Evolutionary conservation across 2,888 invertebrate species (phyloP), one percentile per base, ranked within the genome.

Genomic region (Margaritifera margaritifera): DNA sequence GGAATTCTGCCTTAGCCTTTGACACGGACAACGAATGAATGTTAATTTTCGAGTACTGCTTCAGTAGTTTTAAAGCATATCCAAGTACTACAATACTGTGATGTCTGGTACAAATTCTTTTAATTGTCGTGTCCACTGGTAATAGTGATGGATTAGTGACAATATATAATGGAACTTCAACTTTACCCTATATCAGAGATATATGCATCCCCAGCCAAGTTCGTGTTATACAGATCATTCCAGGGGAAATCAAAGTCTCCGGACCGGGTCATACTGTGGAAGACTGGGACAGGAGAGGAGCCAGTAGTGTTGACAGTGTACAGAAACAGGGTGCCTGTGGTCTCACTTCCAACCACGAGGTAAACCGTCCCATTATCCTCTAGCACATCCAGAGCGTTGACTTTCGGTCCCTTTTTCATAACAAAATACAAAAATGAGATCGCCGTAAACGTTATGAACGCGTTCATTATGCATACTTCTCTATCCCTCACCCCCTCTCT

Each of bases 121-220:
- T 42, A 11, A 42, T 42, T 3, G 2, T 42, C 2, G 15, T 42
- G 42, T 42, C 11, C 15, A 42, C 11, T 42, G 42, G 42, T 42
- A 42, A 42, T 4, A 42, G 15, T 42, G 42, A 42, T 42, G 15
- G 15, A 8, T 15, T 2, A 2, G 4, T 42, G 2, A 42, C 42
- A 11, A 42, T 42, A 42, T 11, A 42, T 15, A 42, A 42, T 3
- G 42, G 11, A 25, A n/a, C 5, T 19, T 24, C 20, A 56, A 20
- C 51, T 54, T 60, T 68, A 82, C 79, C 80, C 78, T 11, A 82
- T 65, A 19, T 77, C 74, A 0, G 76, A 74, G 53, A 82, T 78
- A 20, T 71, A 70, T 20, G 73, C 74, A 52, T 82, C 79, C 6
- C 82, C 82, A 42, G 77, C 74, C 8, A 56, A 25, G 11, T 68